A percentile compares a stretch with the other conserved stretches of the same genome.
phyloP scores from a whole-genome alignment of 2,888 invertebrate genomes.

The Cyrtodaria siliqua region DNA sequence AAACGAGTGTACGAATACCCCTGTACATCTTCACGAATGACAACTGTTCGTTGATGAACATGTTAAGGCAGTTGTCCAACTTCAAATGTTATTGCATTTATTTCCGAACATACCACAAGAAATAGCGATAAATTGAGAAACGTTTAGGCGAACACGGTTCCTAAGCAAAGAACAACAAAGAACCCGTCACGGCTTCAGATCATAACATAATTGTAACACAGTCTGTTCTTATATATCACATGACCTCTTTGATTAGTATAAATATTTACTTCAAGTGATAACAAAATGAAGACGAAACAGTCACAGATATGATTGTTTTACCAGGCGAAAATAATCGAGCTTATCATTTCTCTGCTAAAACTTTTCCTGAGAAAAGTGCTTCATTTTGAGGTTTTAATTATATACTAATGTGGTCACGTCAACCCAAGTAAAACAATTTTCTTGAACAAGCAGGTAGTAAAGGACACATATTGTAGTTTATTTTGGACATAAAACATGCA shows the following conservation, averaged over 20 bases:
- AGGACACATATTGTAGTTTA: no score
- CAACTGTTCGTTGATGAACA: conserved; percentile 50
- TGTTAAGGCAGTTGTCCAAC: conserved; percentile 44
- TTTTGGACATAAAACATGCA: no score
- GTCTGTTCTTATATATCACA: conserved; percentile 40
- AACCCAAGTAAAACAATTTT: no score
- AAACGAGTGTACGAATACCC: no score
- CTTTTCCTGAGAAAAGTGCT: neutral
- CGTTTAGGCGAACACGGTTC: conserved; percentile 25
- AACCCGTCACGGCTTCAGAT: conserved; percentile 44
- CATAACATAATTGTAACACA: conserved; percentile 38
- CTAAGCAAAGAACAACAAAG: conserved; percentile 64
- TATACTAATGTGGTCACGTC: no score
- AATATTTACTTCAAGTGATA: conserved; percentile 63
- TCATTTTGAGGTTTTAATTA: no score
- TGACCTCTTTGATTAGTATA: conserved; percentile 49
- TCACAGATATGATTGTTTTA: conserved; percentile 30
- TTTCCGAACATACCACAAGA: conserved; percentile 8
- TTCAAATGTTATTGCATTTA: conserved; percentile 64
- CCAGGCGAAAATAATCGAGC: conserved; percentile 41
- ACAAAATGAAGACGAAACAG: conserved; percentile 47
- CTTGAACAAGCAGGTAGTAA: no score
- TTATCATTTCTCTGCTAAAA: conserved; percentile 12
- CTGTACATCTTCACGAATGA: no score
- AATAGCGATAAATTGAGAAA: conserved; percentile 63